These are phyloP conservation scores for Panulirus ornatus DNA, from an alignment of 1,140 invertebrate genomes.

Conservation along the genomic window DNA sequence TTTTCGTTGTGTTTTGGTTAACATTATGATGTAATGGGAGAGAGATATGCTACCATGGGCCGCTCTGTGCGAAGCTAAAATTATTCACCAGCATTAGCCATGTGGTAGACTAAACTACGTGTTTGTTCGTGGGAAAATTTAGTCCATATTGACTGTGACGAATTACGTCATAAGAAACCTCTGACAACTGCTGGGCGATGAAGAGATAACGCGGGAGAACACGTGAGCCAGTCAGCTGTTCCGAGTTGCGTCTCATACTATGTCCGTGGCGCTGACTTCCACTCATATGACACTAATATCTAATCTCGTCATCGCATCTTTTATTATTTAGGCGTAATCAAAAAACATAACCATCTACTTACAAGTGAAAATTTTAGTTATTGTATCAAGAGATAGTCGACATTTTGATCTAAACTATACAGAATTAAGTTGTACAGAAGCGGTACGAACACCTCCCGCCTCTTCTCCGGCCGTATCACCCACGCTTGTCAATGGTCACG, in stretches of 20 bases:
- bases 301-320: too few species aligned
- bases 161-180: constrained; percentile 35
- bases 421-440: neutral
- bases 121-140: constrained; percentile 4
- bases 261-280: neutral
- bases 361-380: too few species aligned
- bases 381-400: too few species aligned
- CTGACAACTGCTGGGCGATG: constrained; percentile 42
- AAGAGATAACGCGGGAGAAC: constrained; percentile 55
- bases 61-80: too few species aligned
- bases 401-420: too few species aligned
- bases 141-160: constrained; percentile 51
- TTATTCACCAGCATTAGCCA: neutral
- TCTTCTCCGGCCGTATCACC: neutral
- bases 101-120: neutral
- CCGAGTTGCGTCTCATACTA: neutral
- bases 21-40: too few species aligned
- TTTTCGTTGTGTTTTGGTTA: too few species aligned
- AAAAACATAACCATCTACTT: too few species aligned
- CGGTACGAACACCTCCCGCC: neutral
- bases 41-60: too few species aligned
- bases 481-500: constrained; percentile 10
- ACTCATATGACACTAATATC: too few species aligned
- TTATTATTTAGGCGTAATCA: too few species aligned
- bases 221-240: constrained; percentile 47